Percentiles rank a stretch among this genome's conserved stretches.
phyloP scores from a whole-genome alignment of 2,888 invertebrate species.

The Maniola hyperantus region DNA sequence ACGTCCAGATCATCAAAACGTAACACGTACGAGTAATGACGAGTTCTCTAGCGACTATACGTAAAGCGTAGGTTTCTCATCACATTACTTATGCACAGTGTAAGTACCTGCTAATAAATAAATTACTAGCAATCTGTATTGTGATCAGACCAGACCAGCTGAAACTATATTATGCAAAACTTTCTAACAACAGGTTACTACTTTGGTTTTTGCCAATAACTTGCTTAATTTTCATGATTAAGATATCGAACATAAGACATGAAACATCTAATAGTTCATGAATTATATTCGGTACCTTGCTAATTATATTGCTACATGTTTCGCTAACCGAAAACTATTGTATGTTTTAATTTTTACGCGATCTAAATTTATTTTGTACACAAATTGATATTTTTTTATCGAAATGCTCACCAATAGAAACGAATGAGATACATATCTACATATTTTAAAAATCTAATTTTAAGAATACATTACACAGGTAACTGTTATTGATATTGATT shows the following conservation, averaged over 20 bases:
- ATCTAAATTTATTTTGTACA: background rate
- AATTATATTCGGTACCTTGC: background rate
- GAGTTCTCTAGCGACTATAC: background rate
- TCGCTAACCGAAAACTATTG: background rate
- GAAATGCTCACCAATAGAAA: constrained; percentile 16
- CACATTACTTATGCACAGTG: too few species aligned
- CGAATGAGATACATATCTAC: constrained; percentile 3
- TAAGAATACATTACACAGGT: constrained; percentile 29
- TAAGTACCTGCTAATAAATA: background rate
- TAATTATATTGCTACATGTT: background rate
- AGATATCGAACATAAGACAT: background rate
- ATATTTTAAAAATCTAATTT: constrained; percentile 29
- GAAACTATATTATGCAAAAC: background rate
- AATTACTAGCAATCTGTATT: background rate
- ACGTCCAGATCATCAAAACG: background rate
- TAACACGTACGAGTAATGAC: background rate
- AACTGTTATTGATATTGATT: constrained; percentile 3
- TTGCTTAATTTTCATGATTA: background rate
- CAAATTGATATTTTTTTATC: background rate
- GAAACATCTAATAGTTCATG: too few species aligned
- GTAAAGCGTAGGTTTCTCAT: background rate
- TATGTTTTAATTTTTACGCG: background rate
- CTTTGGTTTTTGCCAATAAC: background rate
- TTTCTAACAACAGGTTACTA: background rate
- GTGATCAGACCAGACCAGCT: too few species aligned